These are phyloP conservation scores for Distichodus sexfasciatus DNA, from an alignment of 2,797 vertebrate species.

Conservation along the genomic window DNA sequence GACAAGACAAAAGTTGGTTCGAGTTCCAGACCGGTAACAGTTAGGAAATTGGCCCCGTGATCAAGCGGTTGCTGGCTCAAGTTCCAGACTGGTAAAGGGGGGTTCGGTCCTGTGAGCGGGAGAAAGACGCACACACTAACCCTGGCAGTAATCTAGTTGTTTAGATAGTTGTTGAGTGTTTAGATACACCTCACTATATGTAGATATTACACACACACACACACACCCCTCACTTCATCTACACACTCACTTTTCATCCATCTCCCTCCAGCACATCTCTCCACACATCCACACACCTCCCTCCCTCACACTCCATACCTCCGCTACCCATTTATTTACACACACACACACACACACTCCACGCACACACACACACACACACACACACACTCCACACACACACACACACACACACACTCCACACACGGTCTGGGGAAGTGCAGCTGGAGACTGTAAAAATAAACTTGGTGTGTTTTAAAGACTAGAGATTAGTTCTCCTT, in stretches of 20 bases:
- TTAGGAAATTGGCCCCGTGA: too few species aligned
- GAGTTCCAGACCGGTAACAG: too few species aligned
- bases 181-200: too few species aligned
- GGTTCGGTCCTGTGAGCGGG: too few species aligned
- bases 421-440: constrained; percentile 50
- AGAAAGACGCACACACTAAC: too few species aligned
- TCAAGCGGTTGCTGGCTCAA: too few species aligned
- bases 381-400: constrained; percentile 26
- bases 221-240: too few species aligned
- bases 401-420: too few species aligned
- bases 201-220: constrained; percentile 10
- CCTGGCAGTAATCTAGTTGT: too few species aligned
- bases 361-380: constrained; percentile 41
- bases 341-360: constrained; percentile 35
- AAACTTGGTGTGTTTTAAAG: constrained; percentile 70
- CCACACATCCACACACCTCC: constrained; percentile 31
- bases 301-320: constrained; percentile 30
- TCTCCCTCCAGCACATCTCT: constrained; percentile 28
- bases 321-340: constrained; percentile 31
- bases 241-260: constrained; percentile 31
- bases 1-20: too few species aligned
- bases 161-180: too few species aligned
- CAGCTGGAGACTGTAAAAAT: constrained; percentile 80
- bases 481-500: constrained; percentile 67
- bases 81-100: too few species aligned